Evolutionary conservation across 2,113 vertebrate species (phyloP).

Genomic region (Lepidothrix coronata): DNA sequence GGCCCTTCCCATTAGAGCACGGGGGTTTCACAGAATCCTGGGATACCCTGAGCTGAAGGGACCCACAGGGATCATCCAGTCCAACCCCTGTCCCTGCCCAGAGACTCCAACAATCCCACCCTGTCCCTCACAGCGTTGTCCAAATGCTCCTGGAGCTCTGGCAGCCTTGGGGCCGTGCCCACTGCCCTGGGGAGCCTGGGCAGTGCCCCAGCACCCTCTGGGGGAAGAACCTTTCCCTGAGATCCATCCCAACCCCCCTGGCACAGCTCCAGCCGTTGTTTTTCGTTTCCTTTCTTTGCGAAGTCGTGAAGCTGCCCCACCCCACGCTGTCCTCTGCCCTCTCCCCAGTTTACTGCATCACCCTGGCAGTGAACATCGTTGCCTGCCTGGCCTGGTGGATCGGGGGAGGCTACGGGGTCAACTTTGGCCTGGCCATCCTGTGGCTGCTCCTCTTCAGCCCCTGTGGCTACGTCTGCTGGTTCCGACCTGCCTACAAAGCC

Average conservation of each 20-base stretch:
- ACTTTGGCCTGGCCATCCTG: slow-evolving; percentile 88
- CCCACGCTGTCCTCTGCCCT: background rate
- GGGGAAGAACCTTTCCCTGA: background rate
- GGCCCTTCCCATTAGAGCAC: background rate
- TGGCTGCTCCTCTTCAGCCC: slow-evolving; percentile 93
- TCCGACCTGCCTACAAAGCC: slow-evolving; percentile 92
- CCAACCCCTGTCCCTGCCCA: background rate
- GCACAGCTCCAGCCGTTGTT: background rate
- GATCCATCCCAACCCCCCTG: background rate
- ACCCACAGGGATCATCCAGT: rapidly evolving
- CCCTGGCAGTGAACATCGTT: slow-evolving; percentile 83
- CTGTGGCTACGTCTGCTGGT: slow-evolving; percentile 92
- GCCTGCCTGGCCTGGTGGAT: slow-evolving; percentile 95
- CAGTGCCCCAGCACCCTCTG: background rate
- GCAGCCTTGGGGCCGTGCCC: background rate
- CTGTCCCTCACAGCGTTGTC: background rate
- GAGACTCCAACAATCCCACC: background rate
- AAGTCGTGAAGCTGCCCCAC: rapidly evolving
- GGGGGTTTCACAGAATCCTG: background rate
- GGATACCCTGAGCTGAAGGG: background rate
- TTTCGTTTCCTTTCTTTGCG: rapidly evolving
- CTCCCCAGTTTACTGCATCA: slow-evolving; percentile 85
- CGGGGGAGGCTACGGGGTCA: slow-evolving; percentile 73
- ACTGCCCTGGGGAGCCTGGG: background rate
- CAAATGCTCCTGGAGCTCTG: background rate